phyloP scores from a whole-genome alignment of 2,888 invertebrate genomes.

The Elysia crispata region DNA sequence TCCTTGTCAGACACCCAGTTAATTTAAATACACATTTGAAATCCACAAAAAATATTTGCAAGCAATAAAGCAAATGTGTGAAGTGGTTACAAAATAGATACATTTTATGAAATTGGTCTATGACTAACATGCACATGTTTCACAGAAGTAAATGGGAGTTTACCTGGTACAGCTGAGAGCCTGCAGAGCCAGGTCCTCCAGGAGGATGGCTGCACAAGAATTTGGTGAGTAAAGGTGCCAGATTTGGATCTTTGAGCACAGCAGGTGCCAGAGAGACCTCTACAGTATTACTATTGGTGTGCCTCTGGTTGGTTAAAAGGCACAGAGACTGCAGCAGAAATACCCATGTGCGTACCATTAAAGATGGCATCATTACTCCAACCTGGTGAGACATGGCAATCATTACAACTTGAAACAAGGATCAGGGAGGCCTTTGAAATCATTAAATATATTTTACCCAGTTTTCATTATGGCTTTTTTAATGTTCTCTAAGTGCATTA shows the following conservation, averaged over 20 bases:
- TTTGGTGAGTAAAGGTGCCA: conserved; percentile 70
- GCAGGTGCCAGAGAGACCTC: conserved; percentile 67
- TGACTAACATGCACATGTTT: no score
- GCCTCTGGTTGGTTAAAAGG: conserved; percentile 83
- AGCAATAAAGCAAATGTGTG: no score
- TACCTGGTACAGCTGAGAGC: conserved; percentile 57
- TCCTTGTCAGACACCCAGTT: no score
- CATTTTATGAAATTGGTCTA: not conserved
- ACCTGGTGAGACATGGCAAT: conserved; percentile 81
- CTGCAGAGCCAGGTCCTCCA: conserved; percentile 54
- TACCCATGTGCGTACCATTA: conserved; percentile 88
- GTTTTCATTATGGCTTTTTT: no score
- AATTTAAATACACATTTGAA: no score
- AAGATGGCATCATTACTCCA: conserved; percentile 41
- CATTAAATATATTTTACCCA: no score
- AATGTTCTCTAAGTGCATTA: no score
- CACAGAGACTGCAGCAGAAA: conserved; percentile 87
- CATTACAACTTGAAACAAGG: not conserved
- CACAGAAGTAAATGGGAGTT: no score
- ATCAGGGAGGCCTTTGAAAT: no score
- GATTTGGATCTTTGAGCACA: conserved; percentile 71
- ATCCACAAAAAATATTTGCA: no score
- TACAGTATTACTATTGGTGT: conserved; percentile 42
- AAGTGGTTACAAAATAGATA: not conserved
- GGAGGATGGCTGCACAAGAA: conserved; percentile 72